These are phyloP conservation scores for Lepus timidus DNA, from an alignment of 2,113 vertebrate genomes.

Conservation along the genomic window DNA sequence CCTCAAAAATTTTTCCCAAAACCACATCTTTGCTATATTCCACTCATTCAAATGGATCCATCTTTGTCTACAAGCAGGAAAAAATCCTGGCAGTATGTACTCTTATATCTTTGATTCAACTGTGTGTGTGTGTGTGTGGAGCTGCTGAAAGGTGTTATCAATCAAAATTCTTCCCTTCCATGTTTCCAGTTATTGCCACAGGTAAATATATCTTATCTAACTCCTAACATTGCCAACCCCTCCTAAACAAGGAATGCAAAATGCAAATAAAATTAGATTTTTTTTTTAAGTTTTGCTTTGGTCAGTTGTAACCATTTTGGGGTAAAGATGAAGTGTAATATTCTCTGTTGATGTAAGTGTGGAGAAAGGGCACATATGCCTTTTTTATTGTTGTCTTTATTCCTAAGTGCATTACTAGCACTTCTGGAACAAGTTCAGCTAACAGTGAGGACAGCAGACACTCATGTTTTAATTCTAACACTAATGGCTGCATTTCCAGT, in stretches of 20 bases:
- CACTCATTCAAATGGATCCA: not conserved
- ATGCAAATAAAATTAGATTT: not conserved
- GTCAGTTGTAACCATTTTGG: not conserved
- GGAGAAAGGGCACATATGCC: not conserved
- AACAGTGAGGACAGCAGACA: not conserved
- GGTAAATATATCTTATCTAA: not conserved
- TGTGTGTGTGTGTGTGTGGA: not conserved
- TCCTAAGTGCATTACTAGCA: not conserved
- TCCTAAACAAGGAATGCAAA: not conserved
- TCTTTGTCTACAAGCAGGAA: not conserved
- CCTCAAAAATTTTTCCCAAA: not conserved
- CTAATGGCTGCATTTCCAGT: not conserved
- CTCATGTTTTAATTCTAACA: not conserved
- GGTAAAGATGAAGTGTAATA: not conserved
- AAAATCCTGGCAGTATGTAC: not conserved
- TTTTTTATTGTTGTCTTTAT: not conserved
- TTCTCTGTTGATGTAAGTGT: not conserved
- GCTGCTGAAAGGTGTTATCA: not conserved
- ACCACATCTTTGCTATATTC: not conserved
- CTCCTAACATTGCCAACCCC: not conserved
- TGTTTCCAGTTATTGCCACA: not conserved
- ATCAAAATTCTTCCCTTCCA: not conserved
- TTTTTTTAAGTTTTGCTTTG: not conserved
- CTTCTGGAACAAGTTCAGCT: constrained; percentile 21
- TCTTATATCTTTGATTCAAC: not conserved